Conservation (phyloP, 2,888 invertebrate species). For the Scaptomyza cyrtandrae region DNA sequence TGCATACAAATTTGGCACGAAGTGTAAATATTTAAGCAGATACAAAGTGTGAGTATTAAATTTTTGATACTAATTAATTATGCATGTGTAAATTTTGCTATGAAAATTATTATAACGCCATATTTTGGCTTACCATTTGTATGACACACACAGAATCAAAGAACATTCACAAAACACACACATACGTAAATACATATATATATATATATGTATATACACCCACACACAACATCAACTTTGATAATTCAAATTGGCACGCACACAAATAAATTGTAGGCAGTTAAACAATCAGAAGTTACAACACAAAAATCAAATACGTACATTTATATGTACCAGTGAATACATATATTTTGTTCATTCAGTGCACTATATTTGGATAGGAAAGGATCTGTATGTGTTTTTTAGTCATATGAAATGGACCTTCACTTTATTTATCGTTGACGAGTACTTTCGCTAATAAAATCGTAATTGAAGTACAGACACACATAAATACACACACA, state of each 20-base stretch:
- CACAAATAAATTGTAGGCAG: conserved; percentile 59
- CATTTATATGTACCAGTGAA: background rate
- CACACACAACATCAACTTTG: conserved; percentile 30
- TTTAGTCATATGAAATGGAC: conserved; percentile 11
- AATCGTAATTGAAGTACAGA: conserved; percentile 48
- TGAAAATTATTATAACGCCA: conserved; percentile 79
- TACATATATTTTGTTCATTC: conserved; percentile 3
- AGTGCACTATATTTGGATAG: conserved; percentile 13
- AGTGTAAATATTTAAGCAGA: conserved; percentile 83
- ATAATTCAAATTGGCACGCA: conserved; percentile 68
- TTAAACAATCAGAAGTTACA: conserved; percentile 41
- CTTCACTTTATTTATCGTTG: conserved; percentile 13
- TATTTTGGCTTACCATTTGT: conserved; percentile 66
- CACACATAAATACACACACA: conserved; percentile 13
- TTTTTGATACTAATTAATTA: conserved; percentile 84
- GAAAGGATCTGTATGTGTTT: conserved; percentile 15
- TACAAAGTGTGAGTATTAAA: conserved; percentile 84
- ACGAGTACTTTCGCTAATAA: conserved; percentile 60
- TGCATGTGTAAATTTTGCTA: conserved; percentile 83
- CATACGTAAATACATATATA: background rate
- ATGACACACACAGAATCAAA: conserved; percentile 25
- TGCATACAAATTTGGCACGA: conserved; percentile 84
- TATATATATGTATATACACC: background rate
- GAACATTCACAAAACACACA: conserved; percentile 2
- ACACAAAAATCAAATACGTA: conserved; percentile 44